phyloP scores from a whole-genome alignment of 2,113 vertebrate species.

The Camelus bactrianus region DNA sequence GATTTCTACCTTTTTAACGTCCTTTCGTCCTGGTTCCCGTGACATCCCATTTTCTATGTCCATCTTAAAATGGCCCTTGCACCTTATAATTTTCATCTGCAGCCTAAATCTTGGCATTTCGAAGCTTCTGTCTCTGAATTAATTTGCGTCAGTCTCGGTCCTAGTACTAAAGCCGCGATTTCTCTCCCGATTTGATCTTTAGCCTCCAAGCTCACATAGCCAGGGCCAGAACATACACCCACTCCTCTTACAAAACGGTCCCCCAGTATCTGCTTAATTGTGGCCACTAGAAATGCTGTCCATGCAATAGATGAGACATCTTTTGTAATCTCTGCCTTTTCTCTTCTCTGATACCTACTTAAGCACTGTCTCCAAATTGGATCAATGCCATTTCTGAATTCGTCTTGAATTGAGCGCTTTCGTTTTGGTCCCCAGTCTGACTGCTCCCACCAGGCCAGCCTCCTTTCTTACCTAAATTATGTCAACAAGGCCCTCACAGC shows the following conservation, averaged over 20 bases:
- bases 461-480: neutral
- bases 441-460: too few species aligned
- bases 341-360: neutral
- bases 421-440: too few species aligned
- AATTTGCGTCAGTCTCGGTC: neutral
- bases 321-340: rapidly evolving
- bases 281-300: neutral
- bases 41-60: too few species aligned
- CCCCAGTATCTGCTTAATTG: too few species aligned
- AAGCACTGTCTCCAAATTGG: neutral
- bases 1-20: neutral
- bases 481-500: neutral
- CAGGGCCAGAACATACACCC: neutral
- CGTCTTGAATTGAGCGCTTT: neutral
- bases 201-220: neutral
- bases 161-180: neutral
- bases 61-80: neutral
- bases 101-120: neutral
- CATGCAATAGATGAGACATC: neutral
- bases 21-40: neutral
- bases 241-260: rapidly evolving
- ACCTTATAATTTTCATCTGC: neutral
- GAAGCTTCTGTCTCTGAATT: neutral
- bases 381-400: too few species aligned
- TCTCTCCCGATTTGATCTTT: neutral